phyloP scores from a whole-genome alignment of 2,797 vertebrate genomes.

The Taeniopygia guttata region DNA sequence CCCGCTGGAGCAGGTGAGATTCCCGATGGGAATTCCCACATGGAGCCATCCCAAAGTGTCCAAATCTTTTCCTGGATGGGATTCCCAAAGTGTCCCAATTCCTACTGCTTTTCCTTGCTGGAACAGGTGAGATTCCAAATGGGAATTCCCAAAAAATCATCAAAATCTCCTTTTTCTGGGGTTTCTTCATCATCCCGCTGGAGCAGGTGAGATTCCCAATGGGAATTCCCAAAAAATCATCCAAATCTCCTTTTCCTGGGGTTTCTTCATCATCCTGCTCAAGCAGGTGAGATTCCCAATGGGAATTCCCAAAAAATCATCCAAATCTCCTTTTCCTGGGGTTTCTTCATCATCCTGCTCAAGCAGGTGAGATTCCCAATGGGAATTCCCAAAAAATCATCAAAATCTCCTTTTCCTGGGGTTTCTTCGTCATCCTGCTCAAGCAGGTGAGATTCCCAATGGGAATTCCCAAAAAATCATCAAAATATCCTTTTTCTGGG shows the following conservation, averaged over 20 bases:
- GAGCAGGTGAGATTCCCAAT: fast-evolving
- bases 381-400: not conserved
- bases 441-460: constrained; percentile 66
- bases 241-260: not conserved
- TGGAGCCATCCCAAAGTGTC: not conserved
- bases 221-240: not conserved
- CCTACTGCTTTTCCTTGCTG: too few species aligned
- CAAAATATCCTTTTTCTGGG: too few species aligned
- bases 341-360: fast-evolving
- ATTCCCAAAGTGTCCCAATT: too few species aligned
- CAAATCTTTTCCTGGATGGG: too few species aligned
- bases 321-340: too few species aligned
- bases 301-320: not conserved
- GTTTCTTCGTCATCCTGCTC: constrained; percentile 90
- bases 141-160: not conserved
- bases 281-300: not conserved
- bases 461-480: not conserved
- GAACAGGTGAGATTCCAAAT: constrained; percentile 67
- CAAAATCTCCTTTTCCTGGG: too few species aligned
- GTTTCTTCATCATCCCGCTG: fast-evolving
- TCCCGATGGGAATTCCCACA: too few species aligned
- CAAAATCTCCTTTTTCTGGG: too few species aligned
- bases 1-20: too few species aligned
- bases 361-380: not conserved
- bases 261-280: fast-evolving